A percentile compares a stretch with the other conserved stretches of the same genome.
Conservation (phyloP, 1,140 invertebrate species). For the Galleria mellonella region DNA sequence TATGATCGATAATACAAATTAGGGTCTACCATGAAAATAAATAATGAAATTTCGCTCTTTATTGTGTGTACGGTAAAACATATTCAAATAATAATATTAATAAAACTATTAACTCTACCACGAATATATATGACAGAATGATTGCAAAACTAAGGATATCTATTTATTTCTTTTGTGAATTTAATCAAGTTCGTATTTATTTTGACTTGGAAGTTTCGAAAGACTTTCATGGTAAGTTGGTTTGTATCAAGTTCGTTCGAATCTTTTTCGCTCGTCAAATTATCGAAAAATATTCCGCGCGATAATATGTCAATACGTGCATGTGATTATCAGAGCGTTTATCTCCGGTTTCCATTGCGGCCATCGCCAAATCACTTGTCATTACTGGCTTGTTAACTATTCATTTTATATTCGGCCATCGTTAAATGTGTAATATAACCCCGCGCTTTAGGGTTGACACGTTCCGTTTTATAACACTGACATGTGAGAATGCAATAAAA, state of each 20-base stretch:
- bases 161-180: no score
- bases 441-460: conserved; percentile 5
- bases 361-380: conserved; percentile 12
- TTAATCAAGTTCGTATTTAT: no score
- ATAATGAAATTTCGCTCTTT: no score
- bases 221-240: no score
- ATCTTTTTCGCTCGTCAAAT: neutral
- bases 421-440: conserved; percentile 6
- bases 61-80: no score
- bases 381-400: conserved; percentile 12
- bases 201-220: no score
- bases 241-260: neutral
- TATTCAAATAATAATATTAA: no score
- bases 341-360: conserved; percentile 8
- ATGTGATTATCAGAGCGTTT: conserved; percentile 7
- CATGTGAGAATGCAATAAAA: neutral
- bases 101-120: no score
- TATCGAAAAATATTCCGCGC: conserved; percentile 4
- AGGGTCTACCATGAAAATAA: no score
- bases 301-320: conserved; percentile 5
- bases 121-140: no score
- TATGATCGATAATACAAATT: no score
- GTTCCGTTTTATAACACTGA: neutral
- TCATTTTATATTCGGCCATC: conserved; percentile 7
- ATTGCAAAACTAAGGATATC: no score